Evolutionary conservation across 2,113 vertebrate genomes (phyloP).

Genomic region (Orthonyx spaldingii): DNA sequence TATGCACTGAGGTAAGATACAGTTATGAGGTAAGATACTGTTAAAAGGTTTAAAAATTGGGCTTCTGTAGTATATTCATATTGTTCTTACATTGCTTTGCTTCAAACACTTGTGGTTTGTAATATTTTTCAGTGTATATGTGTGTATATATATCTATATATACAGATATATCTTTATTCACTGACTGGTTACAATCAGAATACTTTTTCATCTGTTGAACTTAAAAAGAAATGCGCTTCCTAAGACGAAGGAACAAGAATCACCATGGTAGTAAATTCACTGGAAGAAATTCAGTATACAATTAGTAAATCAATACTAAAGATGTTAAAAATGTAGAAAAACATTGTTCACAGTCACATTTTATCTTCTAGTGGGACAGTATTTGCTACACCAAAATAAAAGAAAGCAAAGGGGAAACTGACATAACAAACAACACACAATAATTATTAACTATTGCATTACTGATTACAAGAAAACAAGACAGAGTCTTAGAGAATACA

Average conservation of each 20-base stretch:
- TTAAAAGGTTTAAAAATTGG: not conserved
- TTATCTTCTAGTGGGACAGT: not conserved
- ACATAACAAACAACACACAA: not conserved
- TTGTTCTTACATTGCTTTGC: not conserved
- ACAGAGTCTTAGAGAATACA: not conserved
- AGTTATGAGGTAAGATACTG: not conserved
- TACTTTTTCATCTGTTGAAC: not conserved
- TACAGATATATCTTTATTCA: not conserved
- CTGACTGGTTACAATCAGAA: not conserved
- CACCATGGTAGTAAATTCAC: not conserved
- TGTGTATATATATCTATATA: not conserved
- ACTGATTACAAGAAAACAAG: not conserved
- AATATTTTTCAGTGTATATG: not conserved
- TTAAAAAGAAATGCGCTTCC: not conserved
- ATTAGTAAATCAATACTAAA: not conserved
- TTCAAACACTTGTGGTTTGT: not conserved
- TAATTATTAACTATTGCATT: conserved; percentile 3
- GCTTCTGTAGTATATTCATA: not conserved
- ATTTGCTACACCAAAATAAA: not conserved
- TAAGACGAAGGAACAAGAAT: not conserved
- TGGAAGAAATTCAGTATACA: not conserved
- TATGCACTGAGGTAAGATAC: not conserved
- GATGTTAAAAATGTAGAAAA: not conserved
- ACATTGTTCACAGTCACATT: not conserved
- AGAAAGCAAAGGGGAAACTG: not conserved